Percentiles rank a stretch among this genome's conserved stretches.
Conservation (phyloP, 2,888 invertebrate genomes). For the Meliscaeva auricollis region DNA sequence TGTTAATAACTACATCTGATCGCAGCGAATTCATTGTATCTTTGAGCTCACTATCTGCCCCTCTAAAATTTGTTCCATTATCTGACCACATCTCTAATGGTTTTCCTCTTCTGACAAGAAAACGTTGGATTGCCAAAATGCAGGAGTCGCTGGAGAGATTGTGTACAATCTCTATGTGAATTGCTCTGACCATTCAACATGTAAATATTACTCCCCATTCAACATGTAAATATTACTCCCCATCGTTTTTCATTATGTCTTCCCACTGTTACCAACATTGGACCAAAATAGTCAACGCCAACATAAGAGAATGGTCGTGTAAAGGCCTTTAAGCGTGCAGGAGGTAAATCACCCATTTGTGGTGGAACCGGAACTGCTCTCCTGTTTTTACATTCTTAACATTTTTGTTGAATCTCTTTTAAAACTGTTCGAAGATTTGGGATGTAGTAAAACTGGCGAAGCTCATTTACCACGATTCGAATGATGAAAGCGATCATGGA, state of each 20-base stretch:
- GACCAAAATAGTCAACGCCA: constrained; percentile 57
- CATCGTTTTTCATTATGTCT: constrained; percentile 33
- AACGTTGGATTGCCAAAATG: constrained; percentile 53
- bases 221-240: too few relatives aligned
- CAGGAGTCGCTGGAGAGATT: constrained; percentile 59
- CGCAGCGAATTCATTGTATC: background rate
- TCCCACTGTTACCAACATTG: constrained; percentile 42
- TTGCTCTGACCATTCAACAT: constrained; percentile 60
- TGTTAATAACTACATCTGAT: background rate
- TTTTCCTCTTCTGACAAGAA: constrained; percentile 50
- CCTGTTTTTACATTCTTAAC: background rate
- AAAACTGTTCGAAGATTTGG: constrained; percentile 31
- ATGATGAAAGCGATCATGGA: constrained; percentile 4
- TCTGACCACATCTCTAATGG: constrained; percentile 56
- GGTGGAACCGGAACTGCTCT: constrained; percentile 9
- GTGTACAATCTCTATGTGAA: constrained; percentile 58
- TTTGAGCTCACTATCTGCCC: constrained; percentile 36
- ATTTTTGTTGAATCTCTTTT: constrained; percentile 15
- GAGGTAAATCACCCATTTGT: constrained; percentile 7
- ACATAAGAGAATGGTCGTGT: constrained; percentile 49
- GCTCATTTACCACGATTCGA: constrained; percentile 12
- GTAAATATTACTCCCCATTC: constrained; percentile 69
- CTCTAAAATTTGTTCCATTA: constrained; percentile 73
- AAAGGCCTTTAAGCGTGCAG: constrained; percentile 24
- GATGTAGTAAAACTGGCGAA: constrained; percentile 33